Base-by-base conservation (phyloP, 2,888 invertebrate species). In the Oeneis ivallda region DNA sequence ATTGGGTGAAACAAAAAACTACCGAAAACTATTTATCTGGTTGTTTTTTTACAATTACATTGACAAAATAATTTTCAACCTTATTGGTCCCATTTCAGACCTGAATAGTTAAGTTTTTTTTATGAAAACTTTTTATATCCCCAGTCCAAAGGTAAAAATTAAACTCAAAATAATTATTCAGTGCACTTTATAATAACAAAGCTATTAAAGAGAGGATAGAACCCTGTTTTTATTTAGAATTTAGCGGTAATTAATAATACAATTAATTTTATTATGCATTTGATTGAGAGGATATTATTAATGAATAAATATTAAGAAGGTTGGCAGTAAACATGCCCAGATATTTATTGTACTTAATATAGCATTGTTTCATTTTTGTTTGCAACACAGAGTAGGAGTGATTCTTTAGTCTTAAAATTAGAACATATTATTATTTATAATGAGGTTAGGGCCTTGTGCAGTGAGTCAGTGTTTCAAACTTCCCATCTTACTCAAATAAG, bases 171-270 rank as follows among this genome's bases (percentile, higher is more conserved):
- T 26, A 26, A 26, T 26, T 65, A 32, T 50, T 56, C 52, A 65
- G 61, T 60, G 61, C 61, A 52, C 13, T 62, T 45, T 58, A 62
- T 26, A 4, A 26, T 26, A 26, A 5, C 52, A 66, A 69, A 67
- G 65, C 67, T 67, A 70, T 65, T 59, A 65, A 64, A 67, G 61
- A 75, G 75, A 76, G 76, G 75, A 75, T 52, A 26, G 74, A 75
- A 82, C 82, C 82, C 81, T 82, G 82, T 81, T 77, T 69, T 61
- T 74, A 75, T 79, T 81, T 78, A 81, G 78, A 79, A 80, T 78
- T 68, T 65, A 66, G 61, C 68, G 66, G 68, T 68, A 64, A 58
- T 70, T 65, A 60, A 34, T 56, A 13, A 56, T 19, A 61, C 47
- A 61, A n/a, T 39, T 49, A 49, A 34, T 52, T 52, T 61, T 39